Percentiles rank a stretch among this genome's conserved stretches.
phyloP scores from a whole-genome alignment of 35 echinoderm and acorn worm species.

The Hemicentrotus pulcherrimus region DNA sequence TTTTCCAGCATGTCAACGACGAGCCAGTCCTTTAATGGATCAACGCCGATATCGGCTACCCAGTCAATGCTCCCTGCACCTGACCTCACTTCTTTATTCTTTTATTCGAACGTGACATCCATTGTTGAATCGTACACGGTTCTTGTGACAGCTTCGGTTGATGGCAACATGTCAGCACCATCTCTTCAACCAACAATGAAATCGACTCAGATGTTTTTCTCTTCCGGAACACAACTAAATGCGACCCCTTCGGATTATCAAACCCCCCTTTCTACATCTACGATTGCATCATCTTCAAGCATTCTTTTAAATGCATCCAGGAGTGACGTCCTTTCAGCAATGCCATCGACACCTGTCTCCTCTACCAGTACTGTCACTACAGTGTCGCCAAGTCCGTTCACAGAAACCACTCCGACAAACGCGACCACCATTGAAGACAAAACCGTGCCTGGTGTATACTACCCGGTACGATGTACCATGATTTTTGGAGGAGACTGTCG shows the following conservation, averaged over 20 bases:
- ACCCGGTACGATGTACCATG: slow-evolving; percentile 45
- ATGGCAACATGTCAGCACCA: background rate
- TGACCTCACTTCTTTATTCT: background rate
- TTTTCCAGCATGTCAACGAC: background rate
- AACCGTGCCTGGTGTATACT: background rate
- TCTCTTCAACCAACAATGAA: background rate
- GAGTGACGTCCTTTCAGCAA: slow-evolving; percentile 10
- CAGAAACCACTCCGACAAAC: background rate
- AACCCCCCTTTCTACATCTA: background rate
- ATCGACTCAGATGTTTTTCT: background rate
- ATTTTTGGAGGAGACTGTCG: slow-evolving; percentile 35
- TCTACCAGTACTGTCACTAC: background rate
- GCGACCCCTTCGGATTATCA: background rate
- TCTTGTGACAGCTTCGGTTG: background rate
- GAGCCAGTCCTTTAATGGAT: background rate
- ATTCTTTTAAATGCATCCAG: background rate
- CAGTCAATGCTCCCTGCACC: background rate
- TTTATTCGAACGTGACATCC: background rate
- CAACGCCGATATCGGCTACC: background rate
- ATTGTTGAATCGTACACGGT: background rate
- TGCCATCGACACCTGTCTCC: background rate
- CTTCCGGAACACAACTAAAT: background rate
- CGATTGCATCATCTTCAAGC: background rate
- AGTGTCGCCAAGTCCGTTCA: background rate
- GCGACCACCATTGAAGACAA: background rate